Base-by-base conservation (phyloP, 2,888 invertebrate genomes). In the Cataglyphis rosenhaueri region DNA sequence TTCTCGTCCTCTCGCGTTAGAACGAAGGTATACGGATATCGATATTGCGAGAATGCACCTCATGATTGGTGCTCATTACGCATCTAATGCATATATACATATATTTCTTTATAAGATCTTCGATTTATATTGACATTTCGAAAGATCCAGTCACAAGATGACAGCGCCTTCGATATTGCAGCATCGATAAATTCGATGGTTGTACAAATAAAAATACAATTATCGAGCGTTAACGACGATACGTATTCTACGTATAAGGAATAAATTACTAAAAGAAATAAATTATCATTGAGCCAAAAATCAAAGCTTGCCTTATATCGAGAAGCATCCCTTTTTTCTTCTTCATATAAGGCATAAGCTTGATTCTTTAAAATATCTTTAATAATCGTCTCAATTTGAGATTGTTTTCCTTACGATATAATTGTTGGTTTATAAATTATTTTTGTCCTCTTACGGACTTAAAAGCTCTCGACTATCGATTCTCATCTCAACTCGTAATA, bases 271-370 rank as follows among this genome's bases (percentile, higher is more conserved):
- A 64, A 81, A 76, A 55, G 79, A 68, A 59, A 76, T 81, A n/a
- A 78, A 78, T 66, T 83, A 62, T 65, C 35, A 75, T 8, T 52
- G 82, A 75, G 64, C 65, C n/a, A n/a, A 64, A 66, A 82, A 79
- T 59, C 78, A 57, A 75, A 44, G 85, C 81, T 88, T 82, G 78
- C 83, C 81, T 88, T 81, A 82, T 65, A 52, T n/a, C 38, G 57
- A 81, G 25, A 71, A 25, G 25, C 41, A 41, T 8, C 15, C 32
- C 15, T 52, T 62, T 6, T 44, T 21, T 65, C 52, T 3, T 57
- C 83, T 76, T 68, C 32, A 81, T 41, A 35, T 71, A 78, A 81
- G 84, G 76, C 74, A 84, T 70, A 84, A 55, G 70, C 84, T 73
- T 70, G 41, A 86, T 76, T 76, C 57, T 81, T 66, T 64, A 21